Conservation (phyloP, 2,113 vertebrate species). For the Alligator sinensis region DNA sequence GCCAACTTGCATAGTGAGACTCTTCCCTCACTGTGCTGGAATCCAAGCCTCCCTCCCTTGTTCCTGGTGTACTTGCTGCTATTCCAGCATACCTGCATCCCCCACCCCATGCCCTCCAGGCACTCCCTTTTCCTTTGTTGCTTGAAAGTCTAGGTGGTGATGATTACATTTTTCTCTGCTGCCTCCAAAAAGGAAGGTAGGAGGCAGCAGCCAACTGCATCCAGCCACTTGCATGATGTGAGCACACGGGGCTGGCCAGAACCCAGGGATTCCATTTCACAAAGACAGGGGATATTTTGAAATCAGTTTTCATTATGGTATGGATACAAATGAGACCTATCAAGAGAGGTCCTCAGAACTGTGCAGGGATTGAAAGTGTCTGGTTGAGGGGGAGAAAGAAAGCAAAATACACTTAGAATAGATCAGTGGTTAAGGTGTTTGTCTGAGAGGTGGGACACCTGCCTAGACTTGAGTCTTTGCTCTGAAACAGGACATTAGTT, state of each 20-base stretch:
- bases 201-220: background rate
- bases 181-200: background rate
- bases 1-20: background rate
- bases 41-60: background rate
- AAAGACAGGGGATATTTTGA: conserved; percentile 26
- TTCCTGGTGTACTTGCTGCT: accelerated
- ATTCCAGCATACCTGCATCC: accelerated
- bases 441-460: too few relatives aligned
- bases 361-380: too few relatives aligned
- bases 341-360: too few relatives aligned
- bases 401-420: too few relatives aligned
- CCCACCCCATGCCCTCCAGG: accelerated
- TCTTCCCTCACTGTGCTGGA: background rate
- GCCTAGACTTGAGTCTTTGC: too few relatives aligned
- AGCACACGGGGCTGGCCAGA: background rate
- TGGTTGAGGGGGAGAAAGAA: too few relatives aligned
- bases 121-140: background rate
- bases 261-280: conserved; percentile 55
- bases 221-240: background rate
- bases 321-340: background rate
- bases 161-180: background rate
- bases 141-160: accelerated
- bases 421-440: too few relatives aligned
- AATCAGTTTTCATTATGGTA: conserved; percentile 40
- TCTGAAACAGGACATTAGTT: too few relatives aligned